These are phyloP conservation scores for Diceros bicornis DNA, from an alignment of 2,797 vertebrate genomes.

Conservation along the genomic window DNA sequence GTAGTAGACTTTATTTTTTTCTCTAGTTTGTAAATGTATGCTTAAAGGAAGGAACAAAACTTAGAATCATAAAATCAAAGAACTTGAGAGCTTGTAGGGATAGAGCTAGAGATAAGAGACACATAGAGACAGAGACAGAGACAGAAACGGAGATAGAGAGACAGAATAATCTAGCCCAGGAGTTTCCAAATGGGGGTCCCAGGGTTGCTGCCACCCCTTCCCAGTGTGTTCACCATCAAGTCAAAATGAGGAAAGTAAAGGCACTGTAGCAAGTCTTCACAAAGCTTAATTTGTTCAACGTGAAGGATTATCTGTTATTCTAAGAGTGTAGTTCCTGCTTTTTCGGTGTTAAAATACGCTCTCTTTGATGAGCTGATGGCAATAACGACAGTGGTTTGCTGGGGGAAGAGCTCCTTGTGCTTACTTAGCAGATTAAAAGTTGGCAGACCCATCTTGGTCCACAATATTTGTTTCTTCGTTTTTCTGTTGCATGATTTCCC, in stretches of 20 bases:
- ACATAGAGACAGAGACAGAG: background rate
- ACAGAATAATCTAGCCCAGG: background rate
- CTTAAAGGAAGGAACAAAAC: constrained; percentile 37
- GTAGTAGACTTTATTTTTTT: constrained; percentile 10
- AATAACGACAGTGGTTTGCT: background rate
- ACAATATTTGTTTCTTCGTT: background rate
- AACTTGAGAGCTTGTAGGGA: background rate
- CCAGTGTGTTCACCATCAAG: background rate
- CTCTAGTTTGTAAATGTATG: background rate
- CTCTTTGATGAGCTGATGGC: background rate
- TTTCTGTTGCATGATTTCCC: background rate
- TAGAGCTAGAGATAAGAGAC: background rate
- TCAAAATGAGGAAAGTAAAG: constrained; percentile 26
- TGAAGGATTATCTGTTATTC: background rate
- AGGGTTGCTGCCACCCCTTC: background rate
- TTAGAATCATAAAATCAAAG: constrained; percentile 45
- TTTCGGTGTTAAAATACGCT: background rate
- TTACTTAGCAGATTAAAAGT: background rate
- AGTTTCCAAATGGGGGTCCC: background rate
- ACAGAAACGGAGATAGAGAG: background rate
- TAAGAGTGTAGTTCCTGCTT: background rate
- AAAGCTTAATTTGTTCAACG: constrained; percentile 1
- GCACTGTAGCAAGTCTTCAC: background rate
- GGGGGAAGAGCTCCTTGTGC: background rate
- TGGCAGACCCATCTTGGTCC: background rate